A percentile compares a stretch with the other conserved stretches of the same genome.
Conservation (phyloP, 1,140 invertebrate genomes). For the Drosophila hydei region DNA sequence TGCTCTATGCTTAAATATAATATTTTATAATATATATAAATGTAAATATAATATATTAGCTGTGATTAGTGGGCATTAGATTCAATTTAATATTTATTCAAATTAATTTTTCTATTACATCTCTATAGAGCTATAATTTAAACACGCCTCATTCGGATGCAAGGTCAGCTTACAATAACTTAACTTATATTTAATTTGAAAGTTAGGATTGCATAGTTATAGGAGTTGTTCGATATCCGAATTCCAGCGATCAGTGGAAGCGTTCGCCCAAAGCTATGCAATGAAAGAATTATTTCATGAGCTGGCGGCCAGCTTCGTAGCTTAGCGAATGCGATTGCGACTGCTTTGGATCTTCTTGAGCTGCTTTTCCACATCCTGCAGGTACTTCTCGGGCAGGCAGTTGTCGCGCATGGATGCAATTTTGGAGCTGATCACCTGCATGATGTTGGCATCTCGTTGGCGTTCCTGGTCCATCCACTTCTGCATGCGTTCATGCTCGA, state of each 20-base stretch:
- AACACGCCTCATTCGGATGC: too few relatives aligned
- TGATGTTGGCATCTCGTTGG: constrained; percentile 85
- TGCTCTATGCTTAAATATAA: too few relatives aligned
- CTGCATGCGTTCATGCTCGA: constrained; percentile 85
- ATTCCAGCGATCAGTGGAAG: background rate
- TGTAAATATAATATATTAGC: too few relatives aligned
- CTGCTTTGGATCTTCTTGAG: constrained; percentile 66
- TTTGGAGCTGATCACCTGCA: constrained; percentile 86
- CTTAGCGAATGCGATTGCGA: constrained; percentile 62
- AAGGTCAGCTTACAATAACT: too few relatives aligned
- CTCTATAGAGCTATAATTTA: too few relatives aligned
- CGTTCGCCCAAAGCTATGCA: constrained; percentile 46
- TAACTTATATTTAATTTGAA: too few relatives aligned
- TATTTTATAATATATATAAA: too few relatives aligned
- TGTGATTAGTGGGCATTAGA: too few relatives aligned
- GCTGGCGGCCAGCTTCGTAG: background rate
- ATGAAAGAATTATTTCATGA: too few relatives aligned
- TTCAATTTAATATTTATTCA: too few relatives aligned
- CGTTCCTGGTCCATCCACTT: constrained; percentile 86
- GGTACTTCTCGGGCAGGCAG: constrained; percentile 82
- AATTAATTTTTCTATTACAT: too few relatives aligned
- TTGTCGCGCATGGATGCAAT: constrained; percentile 85
- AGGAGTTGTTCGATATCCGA: constrained; percentile 5
- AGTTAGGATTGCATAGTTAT: constrained; percentile 41
- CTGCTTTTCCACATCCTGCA: constrained; percentile 84